Evolutionary conservation across 2,113 vertebrate species (phyloP), one percentile per base, ranked within the genome.

Genomic region (Xiphias gladius): DNA sequence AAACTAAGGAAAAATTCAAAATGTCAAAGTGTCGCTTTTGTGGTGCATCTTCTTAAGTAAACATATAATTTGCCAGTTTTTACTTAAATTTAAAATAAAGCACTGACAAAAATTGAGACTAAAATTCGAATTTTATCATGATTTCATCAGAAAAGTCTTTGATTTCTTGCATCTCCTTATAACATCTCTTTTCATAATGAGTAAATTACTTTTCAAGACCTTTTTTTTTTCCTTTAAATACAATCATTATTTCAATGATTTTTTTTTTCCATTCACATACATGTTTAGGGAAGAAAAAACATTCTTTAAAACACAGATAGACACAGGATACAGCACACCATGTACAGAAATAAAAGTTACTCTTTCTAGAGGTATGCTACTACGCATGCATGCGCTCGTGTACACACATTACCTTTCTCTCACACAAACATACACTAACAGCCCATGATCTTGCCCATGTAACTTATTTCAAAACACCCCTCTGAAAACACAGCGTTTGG

Each of bases 191-290:
- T 85, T 57, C 64, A 61, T 63, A 62, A 62, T 7, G 63, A 83
- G 52, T 65, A 17, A 76, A 80, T 20, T 54, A 57, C 30, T 62
- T 72, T 84, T 82, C 43, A 84, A 72, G 30, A 83, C 10, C 58
- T 35, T 43, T 52, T 52, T 35, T 46, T 52, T 58, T 59, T 75
- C 24, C 77, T 82, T 90, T 84, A 79, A 89, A 91, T 93, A 94
- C 89, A 94, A 93, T 91, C 87, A 87, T 73, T 80, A 79, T 83
- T 87, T 93, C 50, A 68, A 69, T 85, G 71, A 77, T 48, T 88
- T 66, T 83, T 84, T 57, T 70, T 88, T 88, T 87, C 30, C 84
- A 91, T 90, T 92, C 89, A 86, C 83, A 84, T 78, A 88, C 68
- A 87, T 12, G 35, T 65, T 66, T 24, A 68, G 65, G 64, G 83